Base-by-base conservation (phyloP, 1,140 invertebrate genomes). In the Philotrypesis tridentata region DNA sequence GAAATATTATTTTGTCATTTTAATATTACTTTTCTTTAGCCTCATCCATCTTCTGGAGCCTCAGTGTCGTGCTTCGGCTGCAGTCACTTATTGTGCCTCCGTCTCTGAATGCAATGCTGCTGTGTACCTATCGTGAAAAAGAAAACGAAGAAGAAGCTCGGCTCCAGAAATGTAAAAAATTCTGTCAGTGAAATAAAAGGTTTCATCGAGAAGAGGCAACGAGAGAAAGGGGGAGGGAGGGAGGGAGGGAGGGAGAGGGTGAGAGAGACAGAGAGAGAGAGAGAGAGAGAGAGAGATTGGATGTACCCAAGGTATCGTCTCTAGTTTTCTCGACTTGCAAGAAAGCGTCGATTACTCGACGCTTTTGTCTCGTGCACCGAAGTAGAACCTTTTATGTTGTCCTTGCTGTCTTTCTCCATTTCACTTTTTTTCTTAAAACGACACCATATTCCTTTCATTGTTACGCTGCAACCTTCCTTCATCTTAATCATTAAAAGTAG, bases 331-430 rank as follows among this genome's bases (percentile, higher is more conserved):
- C 79, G 73, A 25, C 79, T 55, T 17, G 83, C 70, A 77, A 82
- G 80, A 85, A 85, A 86, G 84, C 84, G 77, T 84, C 83, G 71
- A 85, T 73, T 87, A 86, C 84, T 87, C 83, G 79, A 81, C 67
- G 83, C 84, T 87, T 85, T 87, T 85, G 83, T 85, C 84, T 85
- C 81, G 60, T 80, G 72, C 55, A 33, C 27, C 67, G 33, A 55
- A 55, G 48, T 55, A 55, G 17, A 40, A 48, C 9, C 33, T 67
- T 67, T 67, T 67, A 55, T 73, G n/a, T 70, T 29, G 61, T 63
- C 60, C 37, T 77, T 63, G n/a, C 25, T 77, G 76, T 76, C 40
- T 27, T 67, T 74, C 72, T 8, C n/a, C 48, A 55, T 55, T 17
- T 55, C 21, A 17, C 48, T 6, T 43, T 55, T 55, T 55, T n/a